phyloP scores from a whole-genome alignment of 2,113 vertebrate genomes.

The Pelusios castaneus region DNA sequence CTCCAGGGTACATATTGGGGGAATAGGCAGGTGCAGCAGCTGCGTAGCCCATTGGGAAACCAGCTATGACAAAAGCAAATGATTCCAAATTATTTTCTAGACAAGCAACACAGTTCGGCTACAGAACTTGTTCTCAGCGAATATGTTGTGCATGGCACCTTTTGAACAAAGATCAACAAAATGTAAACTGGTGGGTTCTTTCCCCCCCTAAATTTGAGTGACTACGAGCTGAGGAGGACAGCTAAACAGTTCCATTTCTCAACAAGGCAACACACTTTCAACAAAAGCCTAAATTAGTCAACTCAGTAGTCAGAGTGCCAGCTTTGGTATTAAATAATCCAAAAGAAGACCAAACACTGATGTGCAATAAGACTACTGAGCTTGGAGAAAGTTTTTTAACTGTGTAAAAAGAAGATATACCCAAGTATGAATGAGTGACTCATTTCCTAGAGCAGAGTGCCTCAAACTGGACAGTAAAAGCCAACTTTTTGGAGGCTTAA shows the following conservation, averaged over 20 bases:
- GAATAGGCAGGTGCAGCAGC: slow-evolving; percentile 92
- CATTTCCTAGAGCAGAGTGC: not conserved
- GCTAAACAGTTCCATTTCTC: not conserved
- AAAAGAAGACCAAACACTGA: not conserved
- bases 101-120: not conserved
- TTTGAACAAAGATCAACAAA: not conserved
- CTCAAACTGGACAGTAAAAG: not conserved
- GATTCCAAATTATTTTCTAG: slow-evolving; percentile 5
- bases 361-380: not conserved
- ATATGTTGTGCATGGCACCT: rapidly evolving
- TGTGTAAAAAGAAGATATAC: not conserved
- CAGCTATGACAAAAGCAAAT: slow-evolving; percentile 77
- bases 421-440: not conserved
- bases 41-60: slow-evolving; percentile 95
- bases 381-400: not conserved
- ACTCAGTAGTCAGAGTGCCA: not conserved
- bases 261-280: not conserved
- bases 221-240: not conserved
- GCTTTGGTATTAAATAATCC: not conserved
- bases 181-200: not conserved
- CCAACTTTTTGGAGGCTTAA: not conserved
- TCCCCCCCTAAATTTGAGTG: not conserved
- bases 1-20: slow-evolving; percentile 91
- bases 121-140: not conserved
- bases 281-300: not conserved